These are phyloP conservation scores for Antheraea mylitta DNA, from an alignment of 1,140 invertebrate species.

Conservation along the genomic window DNA sequence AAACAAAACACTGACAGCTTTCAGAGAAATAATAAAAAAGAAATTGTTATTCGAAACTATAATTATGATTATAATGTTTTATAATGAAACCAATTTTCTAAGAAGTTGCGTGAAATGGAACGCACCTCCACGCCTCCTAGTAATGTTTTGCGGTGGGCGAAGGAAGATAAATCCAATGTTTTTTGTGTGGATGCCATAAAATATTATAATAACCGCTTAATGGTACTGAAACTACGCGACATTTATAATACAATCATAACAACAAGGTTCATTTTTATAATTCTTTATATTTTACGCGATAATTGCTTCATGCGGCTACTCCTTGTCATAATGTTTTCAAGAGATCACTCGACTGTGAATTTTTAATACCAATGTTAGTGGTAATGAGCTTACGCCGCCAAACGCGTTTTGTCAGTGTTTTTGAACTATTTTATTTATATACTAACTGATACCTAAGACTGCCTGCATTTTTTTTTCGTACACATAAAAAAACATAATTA, in stretches of 20 bases:
- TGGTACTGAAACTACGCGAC: conserved; percentile 25
- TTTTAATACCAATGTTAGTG: too few species aligned
- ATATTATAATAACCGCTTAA: conserved; percentile 54
- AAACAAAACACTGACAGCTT: too few species aligned
- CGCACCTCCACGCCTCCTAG: background rate
- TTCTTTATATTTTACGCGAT: conserved; percentile 7
- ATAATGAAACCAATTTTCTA: conserved; percentile 12
- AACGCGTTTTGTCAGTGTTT: too few species aligned
- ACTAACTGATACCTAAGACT: too few species aligned
- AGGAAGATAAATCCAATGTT: conserved; percentile 54
- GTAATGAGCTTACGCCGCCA: too few species aligned
- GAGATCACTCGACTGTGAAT: too few species aligned
- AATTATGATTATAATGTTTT: conserved; percentile 6
- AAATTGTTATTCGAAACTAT: background rate
- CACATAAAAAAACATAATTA: too few species aligned
- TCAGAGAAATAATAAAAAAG: too few species aligned
- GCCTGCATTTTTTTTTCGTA: too few species aligned
- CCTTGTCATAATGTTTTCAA: too few species aligned
- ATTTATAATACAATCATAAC: background rate
- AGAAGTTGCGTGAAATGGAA: conserved; percentile 13
- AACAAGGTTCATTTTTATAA: background rate
- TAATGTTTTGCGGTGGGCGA: background rate
- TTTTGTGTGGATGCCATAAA: conserved; percentile 46
- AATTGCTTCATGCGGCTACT: background rate
- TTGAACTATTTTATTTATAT: too few species aligned